These are phyloP conservation scores for Lampris megalopsis DNA, from an alignment of 2,113 vertebrate genomes.

Conservation along the genomic window DNA sequence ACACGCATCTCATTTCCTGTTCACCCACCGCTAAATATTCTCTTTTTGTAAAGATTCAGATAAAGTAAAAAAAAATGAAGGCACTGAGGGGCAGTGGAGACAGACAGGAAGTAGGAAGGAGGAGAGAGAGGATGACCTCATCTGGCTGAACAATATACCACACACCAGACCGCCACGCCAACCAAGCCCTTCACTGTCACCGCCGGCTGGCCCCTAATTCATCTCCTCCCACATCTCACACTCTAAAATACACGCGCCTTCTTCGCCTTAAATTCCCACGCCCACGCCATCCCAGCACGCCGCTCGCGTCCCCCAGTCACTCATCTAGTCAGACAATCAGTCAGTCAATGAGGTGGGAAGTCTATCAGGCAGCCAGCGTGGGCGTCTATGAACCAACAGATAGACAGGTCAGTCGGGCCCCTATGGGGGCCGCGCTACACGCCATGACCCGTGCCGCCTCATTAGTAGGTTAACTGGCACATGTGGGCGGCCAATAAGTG, in stretches of 20 bases:
- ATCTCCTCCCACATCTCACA: neutral
- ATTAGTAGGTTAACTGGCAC: conserved; percentile 73
- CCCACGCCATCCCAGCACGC: conserved; percentile 78
- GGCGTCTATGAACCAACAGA: conserved; percentile 59
- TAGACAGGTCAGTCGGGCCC: conserved; percentile 49
- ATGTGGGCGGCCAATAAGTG: conserved; percentile 63
- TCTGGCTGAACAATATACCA: no score
- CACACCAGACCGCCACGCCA: no score
- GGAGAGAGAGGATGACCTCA: no score
- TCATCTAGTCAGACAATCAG: conserved; percentile 57
- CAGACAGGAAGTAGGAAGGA: no score
- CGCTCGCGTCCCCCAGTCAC: conserved; percentile 49
- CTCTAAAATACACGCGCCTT: conserved; percentile 44
- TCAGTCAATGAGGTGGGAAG: conserved; percentile 58
- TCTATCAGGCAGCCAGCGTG: conserved; percentile 65
- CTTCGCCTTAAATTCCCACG: conserved; percentile 70
- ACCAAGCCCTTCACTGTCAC: conserved; percentile 1
- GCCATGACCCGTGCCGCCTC: conserved; percentile 55
- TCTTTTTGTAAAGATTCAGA: no score
- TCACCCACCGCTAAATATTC: no score
- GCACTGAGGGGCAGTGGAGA: no score
- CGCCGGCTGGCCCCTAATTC: neutral
- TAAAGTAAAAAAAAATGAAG: no score
- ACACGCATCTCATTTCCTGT: no score
- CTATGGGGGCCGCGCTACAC: conserved; percentile 46